Base-by-base conservation (phyloP, 2,797 vertebrate species). In the Chelon auratus region DNA sequence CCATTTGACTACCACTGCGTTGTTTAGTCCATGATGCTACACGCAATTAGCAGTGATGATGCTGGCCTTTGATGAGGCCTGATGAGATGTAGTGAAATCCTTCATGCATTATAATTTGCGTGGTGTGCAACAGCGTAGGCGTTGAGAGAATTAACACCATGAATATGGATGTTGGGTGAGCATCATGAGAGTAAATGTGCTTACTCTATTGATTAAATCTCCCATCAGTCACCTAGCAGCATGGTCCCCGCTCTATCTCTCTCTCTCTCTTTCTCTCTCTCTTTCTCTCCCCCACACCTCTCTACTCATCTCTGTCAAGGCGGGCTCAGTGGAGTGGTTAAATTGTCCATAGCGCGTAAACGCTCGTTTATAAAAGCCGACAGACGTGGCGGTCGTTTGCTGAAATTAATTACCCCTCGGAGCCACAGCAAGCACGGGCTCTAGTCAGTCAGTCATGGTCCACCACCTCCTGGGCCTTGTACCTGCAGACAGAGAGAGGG, bases 311-410 rank as follows among this genome's bases (percentile, higher is more conserved):
- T 91, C 87, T 94, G 91, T 93, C 94, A 94, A 82, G 82, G 82
- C 86, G 55, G 84, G 84, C 93, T 91, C 93, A 91, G 84, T 89
- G 89, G 87, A 92, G 91, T 94, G 92, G 94, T 91, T 94, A 94
- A 95, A 94, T 95, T 92, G 93, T 94, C 94, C 94, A 92, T 93
- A 93, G 92, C 89, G 80, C 88, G 92, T 94, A 94, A 94, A 94
- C 68, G 92, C 92, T 94, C 92, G 88, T 95, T 94, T 95, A 94
- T 94, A 95, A 95, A 95, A 94, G 90, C 87, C 89, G 93, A 94
- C 93, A 95, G 93, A 94, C 92, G 91, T 93, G 92, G 90, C 89
- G 81, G 93, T 94, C 94, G 92, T 95, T 95, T 93, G 91, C 90
- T 92, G 85, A 93, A 94, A 94, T 94, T 93, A 94, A 95, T 95